Base-by-base conservation (phyloP, 2,797 vertebrate species). In the Tachyglossus aculeatus region DNA sequence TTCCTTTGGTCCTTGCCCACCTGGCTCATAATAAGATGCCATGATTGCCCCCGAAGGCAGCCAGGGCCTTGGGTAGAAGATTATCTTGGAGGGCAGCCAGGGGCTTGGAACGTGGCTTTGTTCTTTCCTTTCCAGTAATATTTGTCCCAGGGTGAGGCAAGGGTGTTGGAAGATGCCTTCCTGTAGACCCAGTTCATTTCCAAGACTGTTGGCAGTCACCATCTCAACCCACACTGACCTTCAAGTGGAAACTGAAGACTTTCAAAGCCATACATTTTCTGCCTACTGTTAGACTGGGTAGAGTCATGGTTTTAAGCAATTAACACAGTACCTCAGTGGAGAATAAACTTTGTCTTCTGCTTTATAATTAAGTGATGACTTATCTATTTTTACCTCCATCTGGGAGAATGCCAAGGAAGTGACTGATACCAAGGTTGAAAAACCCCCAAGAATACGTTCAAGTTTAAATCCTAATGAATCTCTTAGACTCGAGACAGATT, bases 81-180 rank as follows among this genome's bases (percentile, higher is more conserved):
- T 8, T 15, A 7, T 5, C 36, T 5, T 1, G 47, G n/a, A 43
- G 14, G 39, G 3, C 29, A 32, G 45, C 11, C 12, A 5, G 50
- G 51, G 38, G 1, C 2, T 19, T 5, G 1, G 16, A 8, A 27
- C 9, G 4, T 38, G 9, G n/a, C 3, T 0, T 29, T 12, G 2
- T 12, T 15, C 9, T 27, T 22, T 27, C 19, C 5, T 9, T 9
- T 21, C 18, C 29, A 32, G 18, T 8, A 15, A 1, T 4, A 1
- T 6, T n/a, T 7, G 2, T 15, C 1, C 19, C 1, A 2, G 7
- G 27, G 22, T 13, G 37, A 37, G 33, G 13, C 19, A 21, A 31
- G 6, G 9, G 29, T 36, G 18, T 34, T 14, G 44, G 32, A n/a
- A 13, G 21, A 7, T 3, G 15, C 16, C 11, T 25, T 36, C 18